Conservation (phyloP, 2,113 vertebrate species). For the Turnix velox region DNA sequence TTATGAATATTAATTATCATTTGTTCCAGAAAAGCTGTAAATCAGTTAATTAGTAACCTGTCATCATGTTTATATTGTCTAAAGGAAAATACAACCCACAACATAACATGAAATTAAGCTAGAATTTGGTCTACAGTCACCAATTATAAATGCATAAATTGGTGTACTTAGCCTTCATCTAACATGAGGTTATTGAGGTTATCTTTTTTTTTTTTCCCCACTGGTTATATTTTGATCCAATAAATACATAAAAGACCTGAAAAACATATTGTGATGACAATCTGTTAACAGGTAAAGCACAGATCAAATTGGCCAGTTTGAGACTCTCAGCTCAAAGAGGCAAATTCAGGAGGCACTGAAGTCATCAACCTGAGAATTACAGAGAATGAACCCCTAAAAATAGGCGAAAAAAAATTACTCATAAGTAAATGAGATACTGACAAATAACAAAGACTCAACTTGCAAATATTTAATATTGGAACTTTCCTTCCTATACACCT, state of each 20-base stretch:
- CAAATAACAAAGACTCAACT: slow-evolving; percentile 34
- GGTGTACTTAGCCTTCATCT: not conserved
- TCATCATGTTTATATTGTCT: slow-evolving; percentile 65
- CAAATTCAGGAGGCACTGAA: not conserved
- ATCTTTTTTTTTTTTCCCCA: not conserved
- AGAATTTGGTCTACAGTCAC: slow-evolving; percentile 21
- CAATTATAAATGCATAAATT: not conserved
- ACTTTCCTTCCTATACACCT: not conserved
- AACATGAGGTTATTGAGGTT: not conserved
- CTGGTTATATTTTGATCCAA: slow-evolving; percentile 4
- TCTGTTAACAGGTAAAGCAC: not conserved
- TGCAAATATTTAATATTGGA: slow-evolving; percentile 13
- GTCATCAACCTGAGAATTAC: not conserved
- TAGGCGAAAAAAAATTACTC: not conserved
- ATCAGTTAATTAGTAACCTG: slow-evolving; percentile 71
- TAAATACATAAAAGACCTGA: not conserved
- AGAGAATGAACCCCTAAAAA: not conserved
- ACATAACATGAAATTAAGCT: slow-evolving; percentile 53
- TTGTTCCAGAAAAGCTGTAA: slow-evolving; percentile 63
- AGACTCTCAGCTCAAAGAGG: not conserved
- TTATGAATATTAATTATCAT: slow-evolving; percentile 72
- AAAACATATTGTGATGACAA: not conserved
- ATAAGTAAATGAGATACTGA: slow-evolving; percentile 38
- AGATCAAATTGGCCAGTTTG: not conserved
- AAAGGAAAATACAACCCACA: slow-evolving; percentile 58